Evolutionary conservation across 2,797 vertebrate species (phyloP), one percentile per base, ranked within the genome.

Genomic region (Bradypodion ventrale): DNA sequence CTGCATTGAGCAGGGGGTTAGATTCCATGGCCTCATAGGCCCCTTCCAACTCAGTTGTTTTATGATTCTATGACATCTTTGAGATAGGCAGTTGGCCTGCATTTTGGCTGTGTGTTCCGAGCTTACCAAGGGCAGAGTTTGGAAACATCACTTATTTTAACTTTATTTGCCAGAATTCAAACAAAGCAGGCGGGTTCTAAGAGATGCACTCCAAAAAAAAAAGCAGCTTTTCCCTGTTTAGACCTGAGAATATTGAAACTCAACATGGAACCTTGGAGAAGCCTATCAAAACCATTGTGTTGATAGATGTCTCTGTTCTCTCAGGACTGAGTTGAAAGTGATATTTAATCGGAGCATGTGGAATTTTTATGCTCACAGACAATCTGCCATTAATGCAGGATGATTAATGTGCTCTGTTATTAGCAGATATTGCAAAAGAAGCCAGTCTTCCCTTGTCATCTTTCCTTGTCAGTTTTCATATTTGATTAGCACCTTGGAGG

Each of bases 371-470:
- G 62, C 49, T 90, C 73, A 46, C 78, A 87, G 82, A 80, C 83
- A 63, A 56, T 68, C 25, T 44, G 69, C 59, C 83, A 84, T 89
- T 87, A 91, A 88, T 89, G 86, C 37, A 70, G 82, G 91, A 89
- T 0, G 0, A 89, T 92, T 90, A 91, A 83, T 82, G 37, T 27
- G 42, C 65, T 65, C 65, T 42, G 27, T 72, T 87, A n/a, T n/a
- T 85, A 75, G 52, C 86, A 89, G 88, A 76, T 23, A 35, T 40
- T 89, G 80, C 19, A 35, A 89, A 82, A 77, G 44, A 76, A 83
- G 9, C 21, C 40, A 66, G 10, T 79, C 75, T 90, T 84, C 86
- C 65, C 49, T n/a, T 85, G 86, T 83, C 87, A 82, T 83, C 63
- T 77, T 80, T 83, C 63, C 29, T 49, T 60, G 79, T 85, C 78